Evolutionary conservation across 2,113 vertebrate genomes (phyloP), one percentile per base, ranked within the genome.

Genomic region (Osmerus eperlanus): DNA sequence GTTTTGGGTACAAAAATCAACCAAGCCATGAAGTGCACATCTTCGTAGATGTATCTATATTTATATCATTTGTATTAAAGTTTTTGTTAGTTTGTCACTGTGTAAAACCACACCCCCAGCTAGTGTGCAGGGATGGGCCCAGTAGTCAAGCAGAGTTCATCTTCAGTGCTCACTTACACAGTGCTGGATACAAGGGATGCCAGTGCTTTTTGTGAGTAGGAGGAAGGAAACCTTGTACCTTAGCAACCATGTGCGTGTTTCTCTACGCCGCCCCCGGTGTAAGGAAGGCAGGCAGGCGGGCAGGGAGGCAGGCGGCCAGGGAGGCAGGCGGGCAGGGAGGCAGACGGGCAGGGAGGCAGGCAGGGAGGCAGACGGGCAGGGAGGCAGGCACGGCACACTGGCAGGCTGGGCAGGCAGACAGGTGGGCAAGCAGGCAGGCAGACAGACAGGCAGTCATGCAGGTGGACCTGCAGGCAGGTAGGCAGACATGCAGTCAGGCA

Each of bases 171-270:
- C 29, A 16, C 60, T n/a, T 36, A 3, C 62, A 65, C 28, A 32
- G 28, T 6, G 62, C 62, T 36, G 62, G 62, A 65, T 65, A 32
- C 28, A 88, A 89, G 89, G 89, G 89, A 90, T 88, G 87, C 89
- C 89, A 89, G 84, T 81, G 84, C 86, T 81, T 88, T 74, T 79
- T 84, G 80, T 89, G 90, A 86, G 92, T 92, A 90, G 91, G 91
- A 89, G 90, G 90, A 84, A 91, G 89, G 89, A 91, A 91, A 91
- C 90, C 89, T 91, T 92, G 89, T 91, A 89, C 89, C 91, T 89
- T 92, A 90, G 90, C 91, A 93, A 93, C 91, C 85, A 90, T 88
- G 88, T 86, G 83, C 82, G 87, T 90, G 86, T 89, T 90, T 87
- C 84, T 90, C 85, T 79, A 72, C 81, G 60, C 87, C 88, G 78